phyloP scores from a whole-genome alignment of 2,797 vertebrate species.

The Onychomys torridus region DNA sequence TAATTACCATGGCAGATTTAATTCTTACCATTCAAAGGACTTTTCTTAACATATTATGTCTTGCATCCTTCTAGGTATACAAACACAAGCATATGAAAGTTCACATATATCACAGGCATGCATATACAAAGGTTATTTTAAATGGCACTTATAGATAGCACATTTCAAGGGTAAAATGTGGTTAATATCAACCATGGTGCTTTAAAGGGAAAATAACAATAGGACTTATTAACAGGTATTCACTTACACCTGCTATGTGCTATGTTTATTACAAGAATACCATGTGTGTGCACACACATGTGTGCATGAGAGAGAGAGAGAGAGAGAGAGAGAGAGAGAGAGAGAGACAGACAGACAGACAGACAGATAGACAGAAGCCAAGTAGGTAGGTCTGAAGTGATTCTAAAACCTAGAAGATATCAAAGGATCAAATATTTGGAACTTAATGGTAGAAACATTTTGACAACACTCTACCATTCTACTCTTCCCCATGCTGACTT shows the following conservation, averaged over 20 bases:
- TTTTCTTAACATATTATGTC: conserved; percentile 1
- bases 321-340: too few species aligned
- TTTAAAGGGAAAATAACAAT: conserved; percentile 31
- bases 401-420: background rate
- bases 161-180: background rate
- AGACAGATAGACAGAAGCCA: background rate
- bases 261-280: background rate
- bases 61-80: background rate
- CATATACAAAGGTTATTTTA: background rate
- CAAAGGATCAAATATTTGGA: background rate
- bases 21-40: background rate
- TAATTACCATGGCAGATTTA: background rate
- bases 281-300: too few species aligned
- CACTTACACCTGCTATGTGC: background rate
- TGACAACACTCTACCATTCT: background rate
- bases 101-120: background rate
- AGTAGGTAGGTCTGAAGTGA: background rate
- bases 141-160: conserved; percentile 11
- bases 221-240: background rate
- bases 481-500: background rate
- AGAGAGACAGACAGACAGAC: too few species aligned
- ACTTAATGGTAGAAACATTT: background rate
- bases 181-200: background rate
- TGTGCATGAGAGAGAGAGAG: too few species aligned
- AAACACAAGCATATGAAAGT: background rate